These are phyloP conservation scores for Typhlomys cinereus DNA, from an alignment of 2,113 vertebrate species.

Conservation along the genomic window DNA sequence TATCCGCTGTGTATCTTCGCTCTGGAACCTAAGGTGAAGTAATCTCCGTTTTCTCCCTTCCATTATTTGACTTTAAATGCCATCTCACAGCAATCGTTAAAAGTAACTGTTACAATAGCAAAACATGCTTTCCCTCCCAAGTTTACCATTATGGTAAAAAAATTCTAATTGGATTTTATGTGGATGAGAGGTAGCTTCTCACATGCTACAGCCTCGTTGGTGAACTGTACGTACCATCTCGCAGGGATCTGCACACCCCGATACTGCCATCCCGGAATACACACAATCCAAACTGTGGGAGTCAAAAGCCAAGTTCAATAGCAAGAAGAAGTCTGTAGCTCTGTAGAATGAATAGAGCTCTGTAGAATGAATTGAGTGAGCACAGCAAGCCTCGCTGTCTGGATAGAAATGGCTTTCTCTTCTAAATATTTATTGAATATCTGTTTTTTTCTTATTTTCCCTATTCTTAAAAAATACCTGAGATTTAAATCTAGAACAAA, in stretches of 20 bases:
- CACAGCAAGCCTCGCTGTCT: neutral
- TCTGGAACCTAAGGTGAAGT: too few species aligned
- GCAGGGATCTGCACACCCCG: neutral
- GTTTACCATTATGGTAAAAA: neutral
- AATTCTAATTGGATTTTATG: conserved; percentile 52
- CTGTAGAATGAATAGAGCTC: neutral
- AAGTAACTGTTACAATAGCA: too few species aligned
- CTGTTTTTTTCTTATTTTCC: neutral
- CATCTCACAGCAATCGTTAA: too few species aligned
- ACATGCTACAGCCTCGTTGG: neutral
- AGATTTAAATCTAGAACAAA: conserved; percentile 44
- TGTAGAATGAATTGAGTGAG: neutral
- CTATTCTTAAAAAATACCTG: neutral
- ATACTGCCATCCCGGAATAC: neutral
- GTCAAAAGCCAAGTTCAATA: conserved; percentile 10
- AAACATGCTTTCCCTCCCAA: neutral
- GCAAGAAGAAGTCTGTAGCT: neutral
- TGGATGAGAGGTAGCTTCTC: conserved; percentile 29
- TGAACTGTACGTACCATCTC: neutral
- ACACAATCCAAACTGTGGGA: neutral
- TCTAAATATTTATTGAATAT: neutral
- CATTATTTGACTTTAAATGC: too few species aligned
- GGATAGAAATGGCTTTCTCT: conserved; percentile 2
- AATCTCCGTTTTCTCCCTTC: too few species aligned
- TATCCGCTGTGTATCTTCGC: too few species aligned